phyloP scores from a whole-genome alignment of 2,888 invertebrate species.

The Macroteleia sp. region DNA sequence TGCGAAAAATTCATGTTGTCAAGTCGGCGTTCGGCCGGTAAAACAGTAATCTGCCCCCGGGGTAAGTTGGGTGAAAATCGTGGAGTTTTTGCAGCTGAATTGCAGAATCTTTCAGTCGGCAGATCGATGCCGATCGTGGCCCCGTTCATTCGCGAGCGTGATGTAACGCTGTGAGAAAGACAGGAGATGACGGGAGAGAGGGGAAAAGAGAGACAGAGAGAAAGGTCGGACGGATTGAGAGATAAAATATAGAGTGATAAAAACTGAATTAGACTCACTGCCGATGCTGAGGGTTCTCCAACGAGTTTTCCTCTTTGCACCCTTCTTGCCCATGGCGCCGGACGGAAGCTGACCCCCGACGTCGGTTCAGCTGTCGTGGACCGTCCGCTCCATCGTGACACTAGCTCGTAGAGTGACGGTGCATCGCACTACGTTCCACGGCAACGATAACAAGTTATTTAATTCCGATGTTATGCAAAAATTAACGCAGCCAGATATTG shows the following conservation, averaged over 20 bases:
- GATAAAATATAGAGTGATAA: too few species aligned
- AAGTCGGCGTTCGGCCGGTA: neutral
- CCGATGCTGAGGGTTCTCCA: slow-evolving; percentile 87
- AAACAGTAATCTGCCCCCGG: neutral
- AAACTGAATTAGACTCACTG: slow-evolving; percentile 82
- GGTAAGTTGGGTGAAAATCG: too few species aligned
- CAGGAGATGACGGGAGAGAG: slow-evolving; percentile 4
- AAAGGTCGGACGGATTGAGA: too few species aligned
- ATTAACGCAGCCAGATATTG: too few species aligned
- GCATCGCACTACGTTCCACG: slow-evolving; percentile 33
- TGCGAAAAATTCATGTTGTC: slow-evolving; percentile 11
- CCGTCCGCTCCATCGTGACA: slow-evolving; percentile 32
- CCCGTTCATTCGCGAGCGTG: slow-evolving; percentile 13
- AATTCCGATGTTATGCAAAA: too few species aligned
- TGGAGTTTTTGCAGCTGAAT: neutral
- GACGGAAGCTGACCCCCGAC: slow-evolving; percentile 37
- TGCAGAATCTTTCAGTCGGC: too few species aligned
- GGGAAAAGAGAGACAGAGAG: neutral
- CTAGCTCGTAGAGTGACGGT: slow-evolving; percentile 16
- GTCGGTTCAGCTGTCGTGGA: slow-evolving; percentile 37
- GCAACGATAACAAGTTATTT: too few species aligned
- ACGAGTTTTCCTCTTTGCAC: slow-evolving; percentile 86
- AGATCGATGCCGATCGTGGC: slow-evolving; percentile 31
- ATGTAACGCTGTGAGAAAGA: too few species aligned
- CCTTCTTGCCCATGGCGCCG: slow-evolving; percentile 86